A percentile compares a stretch with the other conserved stretches of the same genome.
phyloP scores from a whole-genome alignment of 2,888 invertebrate species.

The Galeopsomyia nigrocyanea region DNA sequence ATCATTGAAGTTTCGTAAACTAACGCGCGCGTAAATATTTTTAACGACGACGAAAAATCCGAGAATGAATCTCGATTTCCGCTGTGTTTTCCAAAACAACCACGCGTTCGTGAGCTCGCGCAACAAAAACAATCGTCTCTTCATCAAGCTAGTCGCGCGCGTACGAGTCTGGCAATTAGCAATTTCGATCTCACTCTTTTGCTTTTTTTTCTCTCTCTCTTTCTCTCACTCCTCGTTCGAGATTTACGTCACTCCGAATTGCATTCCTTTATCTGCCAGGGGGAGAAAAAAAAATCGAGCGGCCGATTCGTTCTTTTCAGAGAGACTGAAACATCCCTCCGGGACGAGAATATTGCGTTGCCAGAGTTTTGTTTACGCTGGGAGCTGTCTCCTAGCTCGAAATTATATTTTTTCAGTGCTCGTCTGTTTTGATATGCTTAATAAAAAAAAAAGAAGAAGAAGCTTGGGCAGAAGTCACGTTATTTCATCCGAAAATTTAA shows the following conservation, averaged over 20 bases:
- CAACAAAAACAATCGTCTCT: not conserved
- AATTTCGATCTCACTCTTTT: not conserved
- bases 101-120: not conserved
- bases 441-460: not conserved
- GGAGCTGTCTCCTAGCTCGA: not conserved
- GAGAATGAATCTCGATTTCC: too few species aligned
- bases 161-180: slow-evolving; percentile 23
- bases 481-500: too few species aligned
- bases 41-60: too few species aligned
- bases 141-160: not conserved
- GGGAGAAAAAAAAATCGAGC: slow-evolving; percentile 17
- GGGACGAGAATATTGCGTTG: slow-evolving; percentile 8
- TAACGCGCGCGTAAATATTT: too few species aligned
- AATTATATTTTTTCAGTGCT: slow-evolving; percentile 13
- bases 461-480: not conserved
- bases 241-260: slow-evolving; percentile 50
- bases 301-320: slow-evolving; percentile 11
- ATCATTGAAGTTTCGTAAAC: too few species aligned
- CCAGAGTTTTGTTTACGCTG: slow-evolving; percentile 6
- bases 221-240: slow-evolving; percentile 24
- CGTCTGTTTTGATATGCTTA: not conserved
- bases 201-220: not conserved
- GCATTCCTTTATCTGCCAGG: slow-evolving; percentile 47
- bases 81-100: too few species aligned
- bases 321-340: too few species aligned